A percentile compares a stretch with the other conserved stretches of the same genome.
Evolutionary conservation across 2,113 vertebrate genomes (phyloP).

Genomic region (Ictidomys tridecemlineatus): DNA sequence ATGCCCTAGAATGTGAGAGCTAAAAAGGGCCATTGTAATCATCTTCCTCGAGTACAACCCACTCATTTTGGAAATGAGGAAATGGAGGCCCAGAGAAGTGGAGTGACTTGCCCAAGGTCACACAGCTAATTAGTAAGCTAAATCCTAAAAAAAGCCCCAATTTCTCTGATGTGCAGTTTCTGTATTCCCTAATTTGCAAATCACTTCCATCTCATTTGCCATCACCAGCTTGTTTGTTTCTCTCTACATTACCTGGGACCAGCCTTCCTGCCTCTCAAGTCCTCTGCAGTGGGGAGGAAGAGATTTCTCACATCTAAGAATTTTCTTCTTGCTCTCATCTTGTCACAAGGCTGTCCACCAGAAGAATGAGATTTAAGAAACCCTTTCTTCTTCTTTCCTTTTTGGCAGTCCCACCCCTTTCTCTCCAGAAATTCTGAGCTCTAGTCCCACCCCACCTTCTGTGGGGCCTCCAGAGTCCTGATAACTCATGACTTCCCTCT

Average conservation of each 20-base stretch:
- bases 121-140: slow-evolving; percentile 4
- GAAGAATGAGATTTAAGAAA: neutral
- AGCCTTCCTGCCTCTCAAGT: neutral
- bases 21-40: neutral
- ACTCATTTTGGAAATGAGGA: slow-evolving; percentile 50
- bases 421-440: neutral
- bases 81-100: slow-evolving; percentile 44
- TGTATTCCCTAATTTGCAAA: fast-evolving
- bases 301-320: neutral
- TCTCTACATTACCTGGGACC: neutral
- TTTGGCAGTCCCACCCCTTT: neutral
- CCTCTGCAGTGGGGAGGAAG: neutral
- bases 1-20: neutral
- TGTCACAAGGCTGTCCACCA: neutral
- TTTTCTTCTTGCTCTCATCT: neutral
- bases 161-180: neutral
- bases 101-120: neutral
- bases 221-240: neutral
- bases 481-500: too few species aligned
- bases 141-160: neutral
- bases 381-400: neutral
- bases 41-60: slow-evolving; percentile 1
- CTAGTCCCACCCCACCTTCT: neutral
- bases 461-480: fast-evolving
- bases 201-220: neutral